Evolutionary conservation across 1,140 invertebrate species (phyloP).

Genomic region (Drosophila pachea): DNA sequence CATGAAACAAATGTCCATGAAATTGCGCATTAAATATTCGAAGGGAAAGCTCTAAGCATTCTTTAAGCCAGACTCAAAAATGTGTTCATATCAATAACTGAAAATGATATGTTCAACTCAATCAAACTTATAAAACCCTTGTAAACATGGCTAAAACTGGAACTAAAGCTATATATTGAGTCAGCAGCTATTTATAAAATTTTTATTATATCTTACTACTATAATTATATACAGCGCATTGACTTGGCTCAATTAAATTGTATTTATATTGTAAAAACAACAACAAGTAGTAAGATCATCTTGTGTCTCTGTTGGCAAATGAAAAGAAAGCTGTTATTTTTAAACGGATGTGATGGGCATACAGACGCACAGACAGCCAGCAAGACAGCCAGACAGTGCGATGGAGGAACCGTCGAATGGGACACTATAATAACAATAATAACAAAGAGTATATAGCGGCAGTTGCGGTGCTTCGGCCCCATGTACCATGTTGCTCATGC

Average conservation of each 20-base stretch:
- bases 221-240: neutral
- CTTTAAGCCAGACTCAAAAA: neutral
- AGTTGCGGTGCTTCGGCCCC: conserved; percentile 36
- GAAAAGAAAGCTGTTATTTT: conserved; percentile 58
- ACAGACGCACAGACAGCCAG: neutral
- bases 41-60: neutral
- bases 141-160: neutral
- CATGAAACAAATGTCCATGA: conserved; percentile 1
- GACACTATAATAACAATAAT: conserved; percentile 24
- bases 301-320: conserved; percentile 29
- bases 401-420: too few relatives aligned
- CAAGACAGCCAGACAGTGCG: neutral
- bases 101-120: too few relatives aligned
- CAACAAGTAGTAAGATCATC: conserved; percentile 9
- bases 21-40: neutral
- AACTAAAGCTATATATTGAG: neutral
- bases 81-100: neutral
- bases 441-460: conserved; percentile 22
- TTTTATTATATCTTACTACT: neutral
- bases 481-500: conserved; percentile 29
- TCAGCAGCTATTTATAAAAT: neutral
- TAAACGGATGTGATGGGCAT: conserved; percentile 40
- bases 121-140: neutral
- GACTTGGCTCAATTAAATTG: conserved; percentile 6
- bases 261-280: conserved; percentile 24